Evolutionary conservation across 2,113 vertebrate genomes (phyloP).

Genomic region (Noturus placidus): DNA sequence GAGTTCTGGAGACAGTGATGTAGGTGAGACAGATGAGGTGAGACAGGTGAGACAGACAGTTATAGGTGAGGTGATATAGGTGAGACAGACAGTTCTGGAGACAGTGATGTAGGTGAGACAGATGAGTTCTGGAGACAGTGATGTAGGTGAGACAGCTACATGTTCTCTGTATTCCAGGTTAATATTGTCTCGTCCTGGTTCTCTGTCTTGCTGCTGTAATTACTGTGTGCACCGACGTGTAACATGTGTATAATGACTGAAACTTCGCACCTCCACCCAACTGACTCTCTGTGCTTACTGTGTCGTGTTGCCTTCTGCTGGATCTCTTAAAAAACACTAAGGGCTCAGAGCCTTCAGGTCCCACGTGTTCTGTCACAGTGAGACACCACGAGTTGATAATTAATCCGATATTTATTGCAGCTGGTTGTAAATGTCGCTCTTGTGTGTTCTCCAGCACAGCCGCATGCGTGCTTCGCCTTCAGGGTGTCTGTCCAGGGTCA

Average conservation of each 20-base stretch:
- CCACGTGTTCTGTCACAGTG: not conserved
- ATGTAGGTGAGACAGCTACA: not conserved
- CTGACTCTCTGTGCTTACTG: not conserved
- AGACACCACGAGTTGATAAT: conserved; percentile 17
- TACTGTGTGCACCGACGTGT: not conserved
- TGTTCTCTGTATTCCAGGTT: not conserved
- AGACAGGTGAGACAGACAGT: not conserved
- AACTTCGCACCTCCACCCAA: not conserved
- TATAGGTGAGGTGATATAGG: not conserved
- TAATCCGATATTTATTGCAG: conserved; percentile 37
- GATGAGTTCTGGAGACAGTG: not conserved
- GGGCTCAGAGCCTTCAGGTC: not conserved
- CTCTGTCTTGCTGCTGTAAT: conserved; percentile 7
- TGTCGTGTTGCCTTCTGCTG: not conserved
- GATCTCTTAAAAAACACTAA: not conserved
- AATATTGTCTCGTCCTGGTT: not conserved
- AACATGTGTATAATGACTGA: not conserved
- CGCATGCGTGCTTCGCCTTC: conserved; percentile 2
- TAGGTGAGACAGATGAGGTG: not conserved
- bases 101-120: not conserved
- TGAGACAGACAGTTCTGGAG: not conserved
- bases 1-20: not conserved
- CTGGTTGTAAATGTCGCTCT: conserved; percentile 44
- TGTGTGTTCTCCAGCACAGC: conserved; percentile 17
- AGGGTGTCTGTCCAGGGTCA: not conserved